phyloP scores from a whole-genome alignment of 2,888 invertebrate species.

The Tenthredo mesomela region DNA sequence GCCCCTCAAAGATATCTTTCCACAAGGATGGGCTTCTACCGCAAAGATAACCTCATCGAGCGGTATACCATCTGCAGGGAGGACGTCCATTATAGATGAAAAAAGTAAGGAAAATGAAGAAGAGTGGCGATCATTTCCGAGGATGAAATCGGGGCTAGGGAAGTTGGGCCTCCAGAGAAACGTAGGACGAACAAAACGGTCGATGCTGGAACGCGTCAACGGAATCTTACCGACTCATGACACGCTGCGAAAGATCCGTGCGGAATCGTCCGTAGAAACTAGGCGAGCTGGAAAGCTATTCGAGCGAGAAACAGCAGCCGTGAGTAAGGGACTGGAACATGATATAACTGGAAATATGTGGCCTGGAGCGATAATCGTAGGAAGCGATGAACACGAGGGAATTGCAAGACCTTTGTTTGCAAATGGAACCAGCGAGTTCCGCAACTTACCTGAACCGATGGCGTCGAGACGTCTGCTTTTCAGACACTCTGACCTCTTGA shows the following conservation, averaged over 20 bases:
- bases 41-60: not conserved
- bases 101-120: not conserved
- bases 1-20: not conserved
- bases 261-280: not conserved
- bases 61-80: not conserved
- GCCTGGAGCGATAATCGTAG: not conserved
- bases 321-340: not conserved
- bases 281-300: not conserved
- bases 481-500: not conserved
- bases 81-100: not conserved
- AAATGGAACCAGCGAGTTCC: not conserved
- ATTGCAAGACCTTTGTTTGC: not conserved
- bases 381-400: not conserved
- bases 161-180: not conserved
- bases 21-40: not conserved
- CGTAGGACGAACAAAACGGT: not conserved
- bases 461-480: conserved; percentile 10
- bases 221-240: not conserved
- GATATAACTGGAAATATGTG: not conserved
- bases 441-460: not conserved
- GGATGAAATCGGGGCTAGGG: not conserved
- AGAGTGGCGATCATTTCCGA: not conserved
- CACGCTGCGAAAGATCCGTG: not conserved
- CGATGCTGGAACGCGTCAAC: not conserved
- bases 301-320: not conserved